These are phyloP conservation scores for Charaxes varanes DNA, from an alignment of 1,140 invertebrate species.

Conservation along the genomic window DNA sequence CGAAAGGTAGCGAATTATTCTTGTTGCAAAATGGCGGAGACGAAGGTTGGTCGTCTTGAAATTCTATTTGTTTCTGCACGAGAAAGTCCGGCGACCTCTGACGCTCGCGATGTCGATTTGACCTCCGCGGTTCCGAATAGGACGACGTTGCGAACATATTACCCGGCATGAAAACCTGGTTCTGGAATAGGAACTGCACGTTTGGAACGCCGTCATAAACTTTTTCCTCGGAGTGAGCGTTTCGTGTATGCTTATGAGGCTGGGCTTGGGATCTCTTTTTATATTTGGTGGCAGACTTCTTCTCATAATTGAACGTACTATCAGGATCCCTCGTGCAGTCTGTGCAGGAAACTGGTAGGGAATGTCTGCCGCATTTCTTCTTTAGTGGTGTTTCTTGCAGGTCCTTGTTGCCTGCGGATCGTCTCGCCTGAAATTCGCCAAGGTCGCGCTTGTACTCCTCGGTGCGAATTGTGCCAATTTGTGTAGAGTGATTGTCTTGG, in stretches of 20 bases:
- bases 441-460: slow-evolving; percentile 67
- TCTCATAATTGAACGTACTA: slow-evolving; percentile 59
- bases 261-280: slow-evolving; percentile 42
- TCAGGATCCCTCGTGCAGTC: slow-evolving; percentile 53
- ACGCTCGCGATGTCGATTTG: slow-evolving; percentile 20
- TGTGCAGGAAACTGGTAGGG: slow-evolving; percentile 59
- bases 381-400: slow-evolving; percentile 39
- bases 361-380: slow-evolving; percentile 58
- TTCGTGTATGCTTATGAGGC: slow-evolving; percentile 36
- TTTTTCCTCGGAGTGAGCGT: slow-evolving; percentile 37
- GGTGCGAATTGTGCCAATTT: slow-evolving; percentile 57
- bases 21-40: slow-evolving; percentile 56
- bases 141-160: slow-evolving; percentile 37
- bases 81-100: slow-evolving; percentile 39
- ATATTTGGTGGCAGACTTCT: slow-evolving; percentile 60
- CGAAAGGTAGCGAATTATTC: slow-evolving; percentile 57
- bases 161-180: slow-evolving; percentile 67
- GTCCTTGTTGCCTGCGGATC: slow-evolving; percentile 43
- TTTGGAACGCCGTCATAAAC: slow-evolving; percentile 44
- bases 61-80: slow-evolving; percentile 52
- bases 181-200: slow-evolving; percentile 68
- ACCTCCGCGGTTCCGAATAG: slow-evolving; percentile 46
- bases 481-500: slow-evolving; percentile 21
- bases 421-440: slow-evolving; percentile 64
- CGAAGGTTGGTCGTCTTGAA: slow-evolving; percentile 40